phyloP scores from a whole-genome alignment of 2,113 vertebrate genomes.

The Cyanistes caeruleus region DNA sequence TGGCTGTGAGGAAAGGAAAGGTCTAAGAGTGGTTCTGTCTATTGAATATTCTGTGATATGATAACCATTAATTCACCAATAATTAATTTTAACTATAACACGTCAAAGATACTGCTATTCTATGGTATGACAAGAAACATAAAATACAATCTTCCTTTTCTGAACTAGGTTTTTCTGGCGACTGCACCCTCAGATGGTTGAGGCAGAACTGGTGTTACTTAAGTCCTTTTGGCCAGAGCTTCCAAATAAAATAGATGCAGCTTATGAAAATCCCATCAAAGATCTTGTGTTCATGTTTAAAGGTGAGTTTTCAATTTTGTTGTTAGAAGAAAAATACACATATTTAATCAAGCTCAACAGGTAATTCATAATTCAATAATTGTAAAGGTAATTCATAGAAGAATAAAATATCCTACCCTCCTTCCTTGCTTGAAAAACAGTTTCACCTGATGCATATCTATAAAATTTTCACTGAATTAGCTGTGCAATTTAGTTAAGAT shows the following conservation, averaged over 20 bases:
- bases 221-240: constrained; percentile 92
- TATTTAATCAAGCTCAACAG: neutral
- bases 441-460: neutral
- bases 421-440: rapidly evolving
- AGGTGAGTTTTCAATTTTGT: constrained; percentile 73
- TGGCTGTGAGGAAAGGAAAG: neutral
- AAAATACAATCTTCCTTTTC: neutral
- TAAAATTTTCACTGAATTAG: neutral
- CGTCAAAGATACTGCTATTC: neutral
- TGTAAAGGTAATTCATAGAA: neutral
- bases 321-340: neutral
- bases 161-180: constrained; percentile 91
- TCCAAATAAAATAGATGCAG: constrained; percentile 90
- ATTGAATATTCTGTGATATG: neutral
- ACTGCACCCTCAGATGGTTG: constrained; percentile 87
- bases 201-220: constrained; percentile 83
- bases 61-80: neutral
- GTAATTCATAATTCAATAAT: no score
- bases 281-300: constrained; percentile 90
- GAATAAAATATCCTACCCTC: neutral
- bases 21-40: neutral
- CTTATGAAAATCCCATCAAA: constrained; percentile 87
- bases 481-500: neutral
- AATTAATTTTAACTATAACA: neutral
- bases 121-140: neutral